phyloP scores from a whole-genome alignment of 2,113 vertebrate species.

The Scolopax mira region DNA sequence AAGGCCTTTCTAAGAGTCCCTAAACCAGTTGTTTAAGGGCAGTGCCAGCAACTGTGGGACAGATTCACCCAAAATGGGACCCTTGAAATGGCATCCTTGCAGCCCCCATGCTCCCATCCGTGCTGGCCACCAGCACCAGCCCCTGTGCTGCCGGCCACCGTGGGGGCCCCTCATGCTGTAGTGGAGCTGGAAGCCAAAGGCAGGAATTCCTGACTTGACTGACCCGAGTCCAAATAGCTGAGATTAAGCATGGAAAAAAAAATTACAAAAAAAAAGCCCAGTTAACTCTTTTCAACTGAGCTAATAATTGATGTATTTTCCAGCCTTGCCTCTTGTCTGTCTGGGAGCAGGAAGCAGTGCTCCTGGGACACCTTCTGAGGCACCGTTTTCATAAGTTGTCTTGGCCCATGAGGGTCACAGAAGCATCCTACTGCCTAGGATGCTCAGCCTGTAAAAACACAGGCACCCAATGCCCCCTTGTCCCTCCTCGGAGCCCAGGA shows the following conservation, averaged over 20 bases:
- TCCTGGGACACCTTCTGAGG: neutral
- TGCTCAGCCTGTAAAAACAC: neutral
- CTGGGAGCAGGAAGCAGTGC: neutral
- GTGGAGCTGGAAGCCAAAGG: neutral
- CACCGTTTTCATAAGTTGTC: fast-evolving
- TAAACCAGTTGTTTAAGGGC: neutral
- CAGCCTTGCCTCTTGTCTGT: neutral
- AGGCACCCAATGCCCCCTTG: neutral
- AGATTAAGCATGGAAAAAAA: neutral
- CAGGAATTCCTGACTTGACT: neutral
- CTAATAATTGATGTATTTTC: neutral
- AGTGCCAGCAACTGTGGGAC: neutral
- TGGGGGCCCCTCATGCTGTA: neutral
- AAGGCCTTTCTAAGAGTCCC: neutral
- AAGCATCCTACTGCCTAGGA: neutral
- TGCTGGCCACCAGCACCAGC: neutral
- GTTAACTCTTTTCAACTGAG: neutral
- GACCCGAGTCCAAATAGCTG: neutral
- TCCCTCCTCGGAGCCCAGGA: neutral
- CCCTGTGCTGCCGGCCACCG: fast-evolving
- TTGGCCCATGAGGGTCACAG: neutral
- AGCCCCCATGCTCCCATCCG: fast-evolving
- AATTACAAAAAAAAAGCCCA: neutral
- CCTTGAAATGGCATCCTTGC: fast-evolving
- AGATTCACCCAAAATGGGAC: neutral